phyloP scores from a whole-genome alignment of 1,140 invertebrate species.

The Bradysia coprophila region DNA sequence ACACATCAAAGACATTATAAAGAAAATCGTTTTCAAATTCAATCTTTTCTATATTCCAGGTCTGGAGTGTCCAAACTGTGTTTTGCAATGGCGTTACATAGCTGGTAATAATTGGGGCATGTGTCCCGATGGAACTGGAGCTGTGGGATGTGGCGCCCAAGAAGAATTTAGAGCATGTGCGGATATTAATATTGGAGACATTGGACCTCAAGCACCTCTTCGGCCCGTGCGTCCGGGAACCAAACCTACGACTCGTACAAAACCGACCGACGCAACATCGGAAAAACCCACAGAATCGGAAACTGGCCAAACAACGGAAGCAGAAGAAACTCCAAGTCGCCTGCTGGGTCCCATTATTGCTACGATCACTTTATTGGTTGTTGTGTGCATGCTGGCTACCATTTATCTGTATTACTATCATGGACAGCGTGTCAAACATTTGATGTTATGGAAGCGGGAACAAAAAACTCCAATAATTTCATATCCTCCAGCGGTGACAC shows the following conservation, averaged over 20 bases:
- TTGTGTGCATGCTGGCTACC: conserved; percentile 23
- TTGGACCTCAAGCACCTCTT: conserved; percentile 2
- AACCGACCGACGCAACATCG: conserved; percentile 3
- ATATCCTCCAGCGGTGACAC: conserved; percentile 1
- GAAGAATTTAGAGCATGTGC: conserved; percentile 76
- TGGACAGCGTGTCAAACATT: conserved; percentile 25
- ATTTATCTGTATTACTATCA: conserved; percentile 28
- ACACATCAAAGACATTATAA: neutral
- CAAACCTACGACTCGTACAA: conserved; percentile 9
- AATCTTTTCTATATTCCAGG: conserved; percentile 4
- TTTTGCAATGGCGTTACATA: conserved; percentile 65
- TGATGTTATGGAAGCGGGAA: conserved; percentile 18
- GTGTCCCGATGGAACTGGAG: conserved; percentile 47
- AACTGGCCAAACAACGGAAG: neutral
- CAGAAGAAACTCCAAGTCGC: conserved; percentile 12
- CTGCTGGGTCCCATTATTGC: conserved; percentile 24
- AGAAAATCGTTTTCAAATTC: neutral
- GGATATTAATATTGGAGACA: conserved; percentile 45
- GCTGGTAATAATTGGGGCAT: conserved; percentile 65
- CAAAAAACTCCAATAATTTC: conserved; percentile 1
- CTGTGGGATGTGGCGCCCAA: conserved; percentile 66
- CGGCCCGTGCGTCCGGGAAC: conserved; percentile 9
- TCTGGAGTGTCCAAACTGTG: conserved; percentile 54
- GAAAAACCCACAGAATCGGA: conserved; percentile 5
- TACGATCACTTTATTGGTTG: conserved; percentile 25